These are phyloP conservation scores for Oreotrochilus melanogaster DNA, from an alignment of 2,113 vertebrate species.

Conservation along the genomic window DNA sequence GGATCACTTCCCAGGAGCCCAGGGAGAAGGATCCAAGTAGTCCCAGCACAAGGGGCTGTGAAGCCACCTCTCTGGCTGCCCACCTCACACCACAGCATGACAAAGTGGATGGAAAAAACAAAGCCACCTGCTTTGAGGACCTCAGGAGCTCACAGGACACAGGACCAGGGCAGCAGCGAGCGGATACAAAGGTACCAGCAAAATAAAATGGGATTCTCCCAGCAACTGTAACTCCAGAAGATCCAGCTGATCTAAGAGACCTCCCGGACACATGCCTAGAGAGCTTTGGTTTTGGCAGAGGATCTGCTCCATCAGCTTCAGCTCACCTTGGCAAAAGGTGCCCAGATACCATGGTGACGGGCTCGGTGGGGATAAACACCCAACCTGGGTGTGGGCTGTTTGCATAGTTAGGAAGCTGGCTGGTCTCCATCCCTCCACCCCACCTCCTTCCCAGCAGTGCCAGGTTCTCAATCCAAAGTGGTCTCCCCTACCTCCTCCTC, in stretches of 20 bases:
- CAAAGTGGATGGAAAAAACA: rapidly evolving
- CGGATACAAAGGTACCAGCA: background rate
- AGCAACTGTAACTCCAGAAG: background rate
- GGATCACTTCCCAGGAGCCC: background rate
- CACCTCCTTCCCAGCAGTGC: slow-evolving; percentile 42
- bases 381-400: slow-evolving; percentile 69
- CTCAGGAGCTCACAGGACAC: background rate
- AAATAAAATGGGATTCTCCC: background rate
- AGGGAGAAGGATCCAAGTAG: background rate
- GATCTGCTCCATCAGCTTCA: slow-evolving; percentile 55
- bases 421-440: slow-evolving; percentile 69
- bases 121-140: background rate
- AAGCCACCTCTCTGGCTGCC: background rate
- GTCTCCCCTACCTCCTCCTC: slow-evolving; percentile 56
- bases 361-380: slow-evolving; percentile 49
- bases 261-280: slow-evolving; percentile 52
- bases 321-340: slow-evolving; percentile 61
- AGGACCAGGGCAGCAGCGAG: rapidly evolving
- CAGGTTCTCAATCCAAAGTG: slow-evolving; percentile 40
- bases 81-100: rapidly evolving
- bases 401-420: slow-evolving; percentile 71
- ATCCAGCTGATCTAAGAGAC: slow-evolving; percentile 8
- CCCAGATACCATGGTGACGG: slow-evolving; percentile 61
- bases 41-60: background rate
- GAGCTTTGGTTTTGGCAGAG: slow-evolving; percentile 32